phyloP scores from a whole-genome alignment of 2,888 invertebrate genomes.

The Orgyia antiqua region DNA sequence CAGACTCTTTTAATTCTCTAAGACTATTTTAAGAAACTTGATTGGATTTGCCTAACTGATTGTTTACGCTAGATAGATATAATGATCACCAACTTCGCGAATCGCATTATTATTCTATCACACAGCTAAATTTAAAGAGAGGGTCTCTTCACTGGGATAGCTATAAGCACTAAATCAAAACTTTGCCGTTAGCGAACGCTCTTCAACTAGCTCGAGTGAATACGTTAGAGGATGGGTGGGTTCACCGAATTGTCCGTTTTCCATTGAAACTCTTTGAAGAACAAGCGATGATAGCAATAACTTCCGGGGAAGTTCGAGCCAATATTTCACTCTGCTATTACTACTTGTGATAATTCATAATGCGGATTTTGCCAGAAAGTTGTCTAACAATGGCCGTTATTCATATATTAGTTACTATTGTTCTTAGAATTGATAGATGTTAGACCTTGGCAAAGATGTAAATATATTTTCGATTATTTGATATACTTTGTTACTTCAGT shows the following conservation, averaged over 20 bases:
- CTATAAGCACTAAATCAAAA: conserved; percentile 77
- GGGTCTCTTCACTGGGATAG: conserved; percentile 57
- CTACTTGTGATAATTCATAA: conserved; percentile 22
- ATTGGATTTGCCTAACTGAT: no score
- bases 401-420: conserved; percentile 17
- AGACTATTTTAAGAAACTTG: no score
- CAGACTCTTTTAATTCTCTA: no score
- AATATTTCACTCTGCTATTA: conserved; percentile 35
- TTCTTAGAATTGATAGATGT: conserved; percentile 7
- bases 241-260: conserved; percentile 48
- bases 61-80: no score
- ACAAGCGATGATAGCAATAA: conserved; percentile 36
- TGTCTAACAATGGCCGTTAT: conserved; percentile 11
- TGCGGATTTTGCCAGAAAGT: conserved; percentile 8
- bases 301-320: conserved; percentile 32
- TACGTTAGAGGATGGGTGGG: conserved; percentile 48
- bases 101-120: conserved; percentile 78
- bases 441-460: neutral
- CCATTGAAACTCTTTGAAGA: conserved; percentile 47
- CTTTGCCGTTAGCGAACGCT: conserved; percentile 59
- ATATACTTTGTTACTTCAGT: no score
- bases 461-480: no score
- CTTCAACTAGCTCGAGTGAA: conserved; percentile 57
- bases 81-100: no score
- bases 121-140: conserved; percentile 70